Evolutionary conservation across 2,113 vertebrate species (phyloP).

Genomic region (Grammomys surdaster): DNA sequence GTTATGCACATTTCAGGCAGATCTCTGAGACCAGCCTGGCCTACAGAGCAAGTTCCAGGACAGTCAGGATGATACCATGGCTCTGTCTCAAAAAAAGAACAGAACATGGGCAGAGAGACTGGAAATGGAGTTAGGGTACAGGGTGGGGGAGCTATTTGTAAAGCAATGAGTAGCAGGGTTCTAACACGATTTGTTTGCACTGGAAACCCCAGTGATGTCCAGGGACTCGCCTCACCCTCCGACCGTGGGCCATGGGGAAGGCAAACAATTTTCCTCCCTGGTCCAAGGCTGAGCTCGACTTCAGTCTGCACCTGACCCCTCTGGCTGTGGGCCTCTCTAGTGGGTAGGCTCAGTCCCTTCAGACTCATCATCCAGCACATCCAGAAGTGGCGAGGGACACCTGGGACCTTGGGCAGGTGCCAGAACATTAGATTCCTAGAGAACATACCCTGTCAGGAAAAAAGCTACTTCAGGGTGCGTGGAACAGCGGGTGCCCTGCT

Average conservation of each 20-base stretch:
- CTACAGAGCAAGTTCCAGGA: neutral
- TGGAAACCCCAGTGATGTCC: neutral
- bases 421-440: neutral
- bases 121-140: neutral
- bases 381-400: neutral
- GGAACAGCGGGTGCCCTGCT: neutral
- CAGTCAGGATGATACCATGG: neutral
- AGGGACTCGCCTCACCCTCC: neutral
- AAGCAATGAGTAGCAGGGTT: no score
- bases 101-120: neutral
- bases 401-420: neutral
- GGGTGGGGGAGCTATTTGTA: accelerated
- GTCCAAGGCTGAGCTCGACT: neutral
- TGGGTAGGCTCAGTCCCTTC: no score
- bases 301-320: neutral
- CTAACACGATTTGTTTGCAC: neutral
- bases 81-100: neutral
- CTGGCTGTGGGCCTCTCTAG: neutral
- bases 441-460: neutral
- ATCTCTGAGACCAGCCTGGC: neutral
- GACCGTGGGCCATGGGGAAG: accelerated
- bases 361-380: neutral
- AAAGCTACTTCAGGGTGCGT: neutral
- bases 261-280: neutral
- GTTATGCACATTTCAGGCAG: neutral